Percentiles rank a stretch among this genome's conserved stretches.
Conservation (phyloP, 1,140 invertebrate species). For the Archegozetes longisetosus region DNA sequence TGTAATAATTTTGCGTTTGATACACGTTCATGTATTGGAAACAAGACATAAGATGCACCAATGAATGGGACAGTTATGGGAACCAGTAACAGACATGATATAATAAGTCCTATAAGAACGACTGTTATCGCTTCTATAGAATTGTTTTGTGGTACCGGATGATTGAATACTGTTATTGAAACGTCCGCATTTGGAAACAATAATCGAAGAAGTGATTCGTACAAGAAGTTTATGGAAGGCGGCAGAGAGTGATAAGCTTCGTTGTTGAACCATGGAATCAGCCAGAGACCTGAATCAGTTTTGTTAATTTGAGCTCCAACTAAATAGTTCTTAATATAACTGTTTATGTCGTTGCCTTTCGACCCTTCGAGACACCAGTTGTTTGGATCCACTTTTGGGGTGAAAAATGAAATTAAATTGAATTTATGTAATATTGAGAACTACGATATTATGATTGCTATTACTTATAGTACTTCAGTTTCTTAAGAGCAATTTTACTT, state of each 20-base stretch:
- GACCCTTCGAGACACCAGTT: background rate
- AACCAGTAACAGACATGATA: conserved; percentile 11
- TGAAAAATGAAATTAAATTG: background rate
- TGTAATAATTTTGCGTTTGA: conserved; percentile 22
- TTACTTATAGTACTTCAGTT: too few species aligned
- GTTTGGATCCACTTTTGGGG: background rate
- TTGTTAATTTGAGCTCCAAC: too few species aligned
- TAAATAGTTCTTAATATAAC: background rate
- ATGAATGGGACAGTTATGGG: conserved; percentile 19
- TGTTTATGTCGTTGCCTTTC: background rate
- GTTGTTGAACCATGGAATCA: conserved; percentile 12
- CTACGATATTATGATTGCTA: too few species aligned
- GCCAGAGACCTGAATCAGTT: too few species aligned
- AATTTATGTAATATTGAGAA: too few species aligned
- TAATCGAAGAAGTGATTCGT: background rate
- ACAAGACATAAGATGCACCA: conserved; percentile 18
- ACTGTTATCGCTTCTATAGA: background rate
- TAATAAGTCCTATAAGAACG: background rate
- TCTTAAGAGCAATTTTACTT: too few species aligned
- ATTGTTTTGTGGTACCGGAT: background rate
- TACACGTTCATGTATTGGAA: conserved; percentile 19
- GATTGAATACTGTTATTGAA: background rate
- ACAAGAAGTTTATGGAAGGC: background rate
- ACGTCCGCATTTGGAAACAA: background rate
- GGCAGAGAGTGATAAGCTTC: conserved; percentile 18